Evolutionary conservation across 2,888 invertebrate species (phyloP).

Genomic region (Drosophila nigritarsus): DNA sequence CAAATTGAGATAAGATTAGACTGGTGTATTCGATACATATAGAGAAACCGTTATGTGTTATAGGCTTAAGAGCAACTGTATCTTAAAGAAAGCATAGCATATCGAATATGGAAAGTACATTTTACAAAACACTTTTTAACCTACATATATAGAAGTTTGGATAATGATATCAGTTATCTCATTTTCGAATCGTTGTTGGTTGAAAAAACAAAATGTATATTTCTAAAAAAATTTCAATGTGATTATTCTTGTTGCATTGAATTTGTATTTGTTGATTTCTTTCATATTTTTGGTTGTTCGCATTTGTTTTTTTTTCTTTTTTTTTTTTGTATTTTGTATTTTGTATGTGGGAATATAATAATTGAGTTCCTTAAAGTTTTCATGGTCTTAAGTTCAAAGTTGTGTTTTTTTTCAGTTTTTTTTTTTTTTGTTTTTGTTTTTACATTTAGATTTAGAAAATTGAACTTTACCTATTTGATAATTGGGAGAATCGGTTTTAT

Average conservation of each 20-base stretch:
- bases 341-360: constrained; percentile 17
- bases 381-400: constrained; percentile 25
- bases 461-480: constrained; percentile 74
- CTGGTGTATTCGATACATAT: background rate
- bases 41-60: background rate
- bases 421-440: constrained; percentile 14
- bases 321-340: constrained; percentile 13
- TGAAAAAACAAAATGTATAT: background rate
- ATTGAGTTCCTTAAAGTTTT: constrained; percentile 30
- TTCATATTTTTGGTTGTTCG: constrained; percentile 13
- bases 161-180: background rate
- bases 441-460: constrained; percentile 65
- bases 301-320: constrained; percentile 14
- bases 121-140: constrained; percentile 1
- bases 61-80: background rate
- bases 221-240: constrained; percentile 63
- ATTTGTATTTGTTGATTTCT: constrained; percentile 58
- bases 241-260: constrained; percentile 80
- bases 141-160: background rate
- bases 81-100: background rate
- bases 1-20: background rate
- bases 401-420: constrained; percentile 17
- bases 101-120: background rate
- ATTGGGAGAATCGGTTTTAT: constrained; percentile 41
- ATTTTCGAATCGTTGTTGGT: background rate